phyloP scores from a whole-genome alignment of 2,888 invertebrate species.

The Monochamus alternatus region DNA sequence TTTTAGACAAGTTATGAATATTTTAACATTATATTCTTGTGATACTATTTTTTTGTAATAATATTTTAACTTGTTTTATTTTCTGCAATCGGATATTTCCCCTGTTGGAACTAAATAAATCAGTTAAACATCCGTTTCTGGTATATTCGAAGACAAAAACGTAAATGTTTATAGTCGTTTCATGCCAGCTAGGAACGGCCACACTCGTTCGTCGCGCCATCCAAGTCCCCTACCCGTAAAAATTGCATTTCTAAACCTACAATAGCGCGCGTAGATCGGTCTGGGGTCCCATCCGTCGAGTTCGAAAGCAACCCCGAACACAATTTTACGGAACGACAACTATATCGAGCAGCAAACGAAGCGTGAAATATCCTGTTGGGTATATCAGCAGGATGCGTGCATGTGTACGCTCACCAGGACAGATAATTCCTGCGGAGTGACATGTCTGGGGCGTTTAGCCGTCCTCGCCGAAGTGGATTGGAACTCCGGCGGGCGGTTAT shows the following conservation, averaged over 20 bases:
- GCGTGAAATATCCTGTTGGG: slow-evolving; percentile 21
- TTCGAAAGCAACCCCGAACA: neutral
- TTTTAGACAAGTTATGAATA: too few species aligned
- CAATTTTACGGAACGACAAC: neutral
- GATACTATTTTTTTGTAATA: too few species aligned
- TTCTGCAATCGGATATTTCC: too few species aligned
- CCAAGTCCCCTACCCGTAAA: too few species aligned
- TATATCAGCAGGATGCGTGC: slow-evolving; percentile 20
- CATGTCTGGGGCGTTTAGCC: slow-evolving; percentile 40
- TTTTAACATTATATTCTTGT: too few species aligned
- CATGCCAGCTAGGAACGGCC: neutral
- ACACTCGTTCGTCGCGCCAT: neutral
- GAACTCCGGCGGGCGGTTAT: slow-evolving; percentile 53
- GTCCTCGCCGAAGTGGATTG: slow-evolving; percentile 45
- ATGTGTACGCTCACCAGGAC: slow-evolving; percentile 19
- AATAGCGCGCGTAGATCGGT: neutral
- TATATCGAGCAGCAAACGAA: slow-evolving; percentile 22
- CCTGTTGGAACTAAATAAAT: too few species aligned
- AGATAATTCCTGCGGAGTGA: slow-evolving; percentile 33
- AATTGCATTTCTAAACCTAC: too few species aligned
- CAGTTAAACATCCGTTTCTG: too few species aligned
- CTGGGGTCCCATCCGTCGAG: neutral
- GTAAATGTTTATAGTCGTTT: too few species aligned
- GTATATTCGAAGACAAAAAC: too few species aligned
- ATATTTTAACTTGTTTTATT: too few species aligned